Conservation (phyloP, 2,888 invertebrate genomes). For the Amblyteles armatorius region DNA sequence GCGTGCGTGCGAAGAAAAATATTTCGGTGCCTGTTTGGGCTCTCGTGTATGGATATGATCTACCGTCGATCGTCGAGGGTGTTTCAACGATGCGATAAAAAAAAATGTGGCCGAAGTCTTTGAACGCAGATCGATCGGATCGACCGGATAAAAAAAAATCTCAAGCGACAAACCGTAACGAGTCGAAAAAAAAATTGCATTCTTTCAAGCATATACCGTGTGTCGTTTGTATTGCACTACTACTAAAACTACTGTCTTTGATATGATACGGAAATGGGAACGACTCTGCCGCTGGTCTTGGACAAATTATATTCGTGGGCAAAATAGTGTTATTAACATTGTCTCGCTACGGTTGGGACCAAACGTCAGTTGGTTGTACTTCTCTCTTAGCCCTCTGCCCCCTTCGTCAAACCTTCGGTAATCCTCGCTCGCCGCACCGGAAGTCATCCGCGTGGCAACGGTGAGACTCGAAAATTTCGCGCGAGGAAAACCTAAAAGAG, state of each 20-base stretch:
- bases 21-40: conserved; percentile 34
- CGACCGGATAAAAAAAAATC: neutral
- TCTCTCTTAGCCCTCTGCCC: conserved; percentile 31
- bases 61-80: neutral
- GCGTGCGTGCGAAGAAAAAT: conserved; percentile 12
- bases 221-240: conserved; percentile 48
- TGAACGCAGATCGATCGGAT: neutral
- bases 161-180: neutral
- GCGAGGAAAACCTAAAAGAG: neutral
- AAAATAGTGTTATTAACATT: conserved; percentile 58
- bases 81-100: neutral
- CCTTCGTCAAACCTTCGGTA: conserved; percentile 3
- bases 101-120: conserved; percentile 3
- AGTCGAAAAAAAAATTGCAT: conserved; percentile 17
- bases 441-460: conserved; percentile 7
- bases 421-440: conserved; percentile 9
- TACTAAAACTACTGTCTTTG: neutral
- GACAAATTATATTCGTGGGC: conserved; percentile 32
- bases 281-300: conserved; percentile 48
- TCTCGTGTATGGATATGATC: neutral
- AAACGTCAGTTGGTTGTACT: conserved; percentile 70
- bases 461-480: conserved; percentile 26
- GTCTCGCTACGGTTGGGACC: conserved; percentile 76
- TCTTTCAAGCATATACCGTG: conserved; percentile 18
- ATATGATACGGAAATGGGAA: conserved; percentile 6